Evolutionary conservation across 2,797 vertebrate genomes (phyloP), one percentile per base, ranked within the genome.

Genomic region (Sternotherus odoratus): DNA sequence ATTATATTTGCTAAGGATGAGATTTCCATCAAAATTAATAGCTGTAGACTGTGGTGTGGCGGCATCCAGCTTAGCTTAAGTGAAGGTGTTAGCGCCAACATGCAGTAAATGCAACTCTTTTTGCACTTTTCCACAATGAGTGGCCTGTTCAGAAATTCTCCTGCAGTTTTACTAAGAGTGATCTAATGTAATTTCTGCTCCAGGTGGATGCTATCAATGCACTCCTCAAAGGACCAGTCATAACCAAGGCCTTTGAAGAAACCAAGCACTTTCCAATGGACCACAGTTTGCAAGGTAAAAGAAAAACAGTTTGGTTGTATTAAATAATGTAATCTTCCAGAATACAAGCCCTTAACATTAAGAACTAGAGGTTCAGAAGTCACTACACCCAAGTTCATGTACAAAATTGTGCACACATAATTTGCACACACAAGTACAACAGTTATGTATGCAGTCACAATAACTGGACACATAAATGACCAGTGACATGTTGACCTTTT

Each of bases 211-310:
- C 99, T 82, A 99, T 99, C 97, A 99, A 99, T 94, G 97, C 98
- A 49, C 98, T 99, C n/a, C 98, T 99, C 57, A 99, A 99, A 98
- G 99, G 99, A 80, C 92, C 98, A 11, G 97, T 99, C 95, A 99
- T 99, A 99, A 98, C 97, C 91, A 99, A 99, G 96, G 99, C 99
- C 86, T 99, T 99, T 33, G 99, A 99, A 93, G 99, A 99, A 98
- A 99, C 99, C 95, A 99, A 98, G 97, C 99, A 99, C 98, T 99
- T 99, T 97, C 98, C 99, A 94, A 99, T 99, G 92, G 99, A 99
- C 96, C 99, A 99, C 98, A 99, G 97, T 97, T 98, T 99, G 92
- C 99, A 99, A 99, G 99, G 99, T 99, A 98, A 97, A 83, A 69
- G 9, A 72, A 80, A 5, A 5, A n/a, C 17, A 6, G 33, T 36